These are phyloP conservation scores for Bucorvus abyssinicus DNA, from an alignment of 2,797 vertebrate genomes.

Conservation along the genomic window DNA sequence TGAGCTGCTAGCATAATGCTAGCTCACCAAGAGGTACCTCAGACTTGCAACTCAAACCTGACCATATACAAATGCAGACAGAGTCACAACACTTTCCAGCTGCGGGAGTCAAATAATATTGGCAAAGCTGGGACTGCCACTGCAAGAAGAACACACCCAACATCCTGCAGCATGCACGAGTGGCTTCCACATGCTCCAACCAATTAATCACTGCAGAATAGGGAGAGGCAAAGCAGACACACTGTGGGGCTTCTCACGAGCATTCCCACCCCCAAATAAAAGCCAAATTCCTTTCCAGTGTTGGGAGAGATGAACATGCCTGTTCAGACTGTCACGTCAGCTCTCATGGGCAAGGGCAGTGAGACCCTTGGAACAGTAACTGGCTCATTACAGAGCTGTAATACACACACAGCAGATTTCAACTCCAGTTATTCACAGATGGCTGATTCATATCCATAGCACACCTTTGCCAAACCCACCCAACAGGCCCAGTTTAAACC, in stretches of 20 bases:
- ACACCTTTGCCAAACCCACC: background rate
- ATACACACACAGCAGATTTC: background rate
- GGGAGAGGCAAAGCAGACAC: background rate
- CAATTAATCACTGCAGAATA: background rate
- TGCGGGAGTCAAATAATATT: background rate
- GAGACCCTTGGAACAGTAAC: background rate
- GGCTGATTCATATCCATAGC: rapidly evolving
- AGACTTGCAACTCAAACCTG: background rate
- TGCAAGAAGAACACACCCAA: background rate
- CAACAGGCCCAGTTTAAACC: background rate
- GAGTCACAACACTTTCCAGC: background rate
- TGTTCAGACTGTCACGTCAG: background rate
- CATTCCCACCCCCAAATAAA: background rate
- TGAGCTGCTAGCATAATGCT: background rate
- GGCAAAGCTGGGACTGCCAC: background rate
- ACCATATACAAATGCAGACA: background rate
- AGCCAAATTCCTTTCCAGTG: background rate
- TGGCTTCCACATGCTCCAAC: background rate
- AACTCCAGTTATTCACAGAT: background rate
- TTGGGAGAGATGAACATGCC: background rate
- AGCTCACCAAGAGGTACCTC: background rate
- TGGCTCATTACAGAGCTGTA: background rate
- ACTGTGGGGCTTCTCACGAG: background rate
- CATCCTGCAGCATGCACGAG: background rate
- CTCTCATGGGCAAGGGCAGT: background rate